Conservation (phyloP, 2,797 vertebrate genomes). For the Melanotaenia boesemani region DNA sequence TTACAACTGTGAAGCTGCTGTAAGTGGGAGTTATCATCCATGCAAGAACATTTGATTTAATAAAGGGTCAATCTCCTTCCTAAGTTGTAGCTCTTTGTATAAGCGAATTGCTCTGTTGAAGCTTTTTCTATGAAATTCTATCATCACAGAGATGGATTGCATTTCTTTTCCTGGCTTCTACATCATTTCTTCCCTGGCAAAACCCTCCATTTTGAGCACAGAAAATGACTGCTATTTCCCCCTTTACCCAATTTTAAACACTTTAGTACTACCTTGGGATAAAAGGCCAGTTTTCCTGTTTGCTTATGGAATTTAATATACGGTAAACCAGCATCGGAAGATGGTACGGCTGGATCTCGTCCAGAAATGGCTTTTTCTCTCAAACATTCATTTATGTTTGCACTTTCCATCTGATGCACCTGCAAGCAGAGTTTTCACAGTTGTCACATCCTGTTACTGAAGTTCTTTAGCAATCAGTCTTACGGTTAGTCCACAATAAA, state of each 20-base stretch:
- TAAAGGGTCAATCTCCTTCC: constrained; percentile 83
- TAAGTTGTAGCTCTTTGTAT: constrained; percentile 81
- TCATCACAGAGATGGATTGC: constrained; percentile 81
- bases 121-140: constrained; percentile 83
- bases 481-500: constrained; percentile 39
- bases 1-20: constrained; percentile 69
- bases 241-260: constrained; percentile 85
- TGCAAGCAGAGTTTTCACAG: constrained; percentile 39
- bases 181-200: constrained; percentile 75
- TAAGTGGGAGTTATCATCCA: constrained; percentile 82
- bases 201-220: constrained; percentile 72
- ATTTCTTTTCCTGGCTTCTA: constrained; percentile 76
- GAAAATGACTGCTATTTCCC: constrained; percentile 83
- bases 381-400: constrained; percentile 49
- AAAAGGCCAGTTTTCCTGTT: constrained; percentile 76
- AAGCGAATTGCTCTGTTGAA: constrained; percentile 78
- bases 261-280: constrained; percentile 80
- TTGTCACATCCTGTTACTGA: constrained; percentile 51
- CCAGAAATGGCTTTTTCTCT: constrained; percentile 60
- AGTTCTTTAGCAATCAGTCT: constrained; percentile 24
- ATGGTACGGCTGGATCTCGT: constrained; percentile 65
- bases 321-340: constrained; percentile 63
- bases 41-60: constrained; percentile 84
- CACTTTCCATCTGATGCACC: constrained; percentile 48
- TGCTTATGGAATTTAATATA: constrained; percentile 80